A percentile compares a stretch with the other conserved stretches of the same genome.
Evolutionary conservation across 2,113 vertebrate species (phyloP).

Genomic region (Tympanuchus pallidicinctus): DNA sequence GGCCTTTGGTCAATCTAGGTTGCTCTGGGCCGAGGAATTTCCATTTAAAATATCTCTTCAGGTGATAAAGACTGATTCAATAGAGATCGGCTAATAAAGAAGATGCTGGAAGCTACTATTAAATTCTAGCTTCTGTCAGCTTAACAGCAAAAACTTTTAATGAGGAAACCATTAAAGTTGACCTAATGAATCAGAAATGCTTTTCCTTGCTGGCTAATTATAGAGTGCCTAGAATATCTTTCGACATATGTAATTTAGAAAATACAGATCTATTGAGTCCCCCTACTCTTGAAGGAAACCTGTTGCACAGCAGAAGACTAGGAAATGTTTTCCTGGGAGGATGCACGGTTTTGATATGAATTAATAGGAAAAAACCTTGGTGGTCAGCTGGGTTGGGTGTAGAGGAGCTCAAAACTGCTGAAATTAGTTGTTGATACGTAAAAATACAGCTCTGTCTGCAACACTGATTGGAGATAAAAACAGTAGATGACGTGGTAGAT

Average conservation of each 20-base stretch:
- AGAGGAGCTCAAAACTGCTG: neutral
- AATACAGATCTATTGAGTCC: conserved; percentile 40
- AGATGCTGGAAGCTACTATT: conserved; percentile 73
- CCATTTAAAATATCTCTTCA: conserved; percentile 78
- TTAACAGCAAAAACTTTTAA: conserved; percentile 75
- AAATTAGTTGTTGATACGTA: neutral
- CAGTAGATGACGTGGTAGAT: neutral
- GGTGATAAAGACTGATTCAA: conserved; percentile 78
- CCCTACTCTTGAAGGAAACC: conserved; percentile 13
- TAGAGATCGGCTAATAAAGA: conserved; percentile 71
- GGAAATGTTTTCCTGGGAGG: neutral
- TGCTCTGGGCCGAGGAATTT: conserved; percentile 78
- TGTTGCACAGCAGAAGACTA: conserved; percentile 39
- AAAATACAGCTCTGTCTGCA: neutral
- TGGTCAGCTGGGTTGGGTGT: neutral
- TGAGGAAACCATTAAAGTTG: conserved; percentile 76
- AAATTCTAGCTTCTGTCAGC: conserved; percentile 75
- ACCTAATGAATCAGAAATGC: conserved; percentile 78
- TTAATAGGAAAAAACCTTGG: neutral
- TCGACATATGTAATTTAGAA: conserved; percentile 69
- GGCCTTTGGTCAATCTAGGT: conserved; percentile 75
- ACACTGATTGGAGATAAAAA: neutral
- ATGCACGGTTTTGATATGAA: neutral
- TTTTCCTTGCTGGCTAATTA: conserved; percentile 74
- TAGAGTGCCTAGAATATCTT: conserved; percentile 67